phyloP scores from a whole-genome alignment of 2,113 vertebrate species.

The Eurystomus gularis region DNA sequence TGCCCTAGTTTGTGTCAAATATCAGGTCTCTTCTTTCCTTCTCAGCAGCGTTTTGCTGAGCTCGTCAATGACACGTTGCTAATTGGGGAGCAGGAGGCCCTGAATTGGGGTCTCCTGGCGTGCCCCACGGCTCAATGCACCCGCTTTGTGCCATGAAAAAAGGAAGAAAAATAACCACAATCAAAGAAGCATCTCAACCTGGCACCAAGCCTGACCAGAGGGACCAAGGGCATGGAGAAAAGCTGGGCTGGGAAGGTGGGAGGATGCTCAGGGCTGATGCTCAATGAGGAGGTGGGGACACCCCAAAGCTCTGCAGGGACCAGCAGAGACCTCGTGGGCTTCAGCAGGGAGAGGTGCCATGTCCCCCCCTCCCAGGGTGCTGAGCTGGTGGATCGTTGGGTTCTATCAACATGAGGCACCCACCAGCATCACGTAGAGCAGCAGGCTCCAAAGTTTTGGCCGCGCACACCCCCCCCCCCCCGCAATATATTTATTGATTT shows the following conservation, averaged over 20 bases:
- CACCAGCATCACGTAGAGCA: accelerated
- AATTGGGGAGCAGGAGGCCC: background rate
- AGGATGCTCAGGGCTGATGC: background rate
- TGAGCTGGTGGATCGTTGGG: background rate
- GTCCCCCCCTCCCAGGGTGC: accelerated
- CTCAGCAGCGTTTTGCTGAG: slow-evolving; percentile 1
- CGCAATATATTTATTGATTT: background rate
- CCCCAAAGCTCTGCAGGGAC: background rate
- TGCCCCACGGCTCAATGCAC: accelerated
- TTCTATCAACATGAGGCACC: background rate
- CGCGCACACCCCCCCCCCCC: no score
- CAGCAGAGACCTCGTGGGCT: background rate
- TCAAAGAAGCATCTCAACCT: background rate
- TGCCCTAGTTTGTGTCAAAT: slow-evolving; percentile 13
- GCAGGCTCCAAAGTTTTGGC: background rate
- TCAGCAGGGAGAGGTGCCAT: accelerated
- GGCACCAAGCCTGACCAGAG: background rate
- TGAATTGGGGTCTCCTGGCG: background rate
- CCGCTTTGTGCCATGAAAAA: accelerated
- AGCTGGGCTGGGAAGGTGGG: background rate
- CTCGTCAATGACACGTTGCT: background rate
- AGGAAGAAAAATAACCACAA: accelerated
- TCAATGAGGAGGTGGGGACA: background rate
- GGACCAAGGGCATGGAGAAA: background rate
- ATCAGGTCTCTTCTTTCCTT: background rate